A percentile compares a stretch with the other conserved stretches of the same genome.
phyloP scores from a whole-genome alignment of 2,113 vertebrate genomes.

The Ranitomeya variabilis region DNA sequence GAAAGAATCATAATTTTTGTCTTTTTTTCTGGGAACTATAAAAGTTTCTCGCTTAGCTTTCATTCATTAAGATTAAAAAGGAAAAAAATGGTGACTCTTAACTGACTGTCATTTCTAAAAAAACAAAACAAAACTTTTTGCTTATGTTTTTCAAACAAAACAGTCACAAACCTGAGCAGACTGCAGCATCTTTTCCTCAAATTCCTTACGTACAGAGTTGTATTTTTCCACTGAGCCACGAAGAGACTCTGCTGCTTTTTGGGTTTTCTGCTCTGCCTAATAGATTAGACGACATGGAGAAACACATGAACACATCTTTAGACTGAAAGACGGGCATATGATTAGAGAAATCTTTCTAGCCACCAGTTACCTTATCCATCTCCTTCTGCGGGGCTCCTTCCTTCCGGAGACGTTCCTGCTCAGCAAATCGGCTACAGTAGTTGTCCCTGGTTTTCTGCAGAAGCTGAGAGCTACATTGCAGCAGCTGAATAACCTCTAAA shows the following conservation, averaged over 20 bases:
- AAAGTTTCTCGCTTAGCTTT: too few relatives aligned
- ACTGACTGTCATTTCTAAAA: too few relatives aligned
- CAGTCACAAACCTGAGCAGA: conserved; percentile 79
- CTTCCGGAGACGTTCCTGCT: conserved; percentile 86
- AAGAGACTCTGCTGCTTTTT: conserved; percentile 85
- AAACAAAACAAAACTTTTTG: too few relatives aligned
- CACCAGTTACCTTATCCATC: conserved; percentile 83
- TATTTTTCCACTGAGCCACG: conserved; percentile 85
- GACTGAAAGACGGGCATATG: not conserved
- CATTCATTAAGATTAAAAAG: too few relatives aligned
- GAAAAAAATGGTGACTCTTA: too few relatives aligned
- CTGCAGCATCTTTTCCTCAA: conserved; percentile 92
- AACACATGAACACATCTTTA: not conserved
- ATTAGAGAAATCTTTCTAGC: not conserved
- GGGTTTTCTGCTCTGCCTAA: conserved; percentile 91
- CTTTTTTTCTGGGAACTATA: too few relatives aligned
- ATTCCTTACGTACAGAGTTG: conserved; percentile 85
- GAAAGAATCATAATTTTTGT: too few relatives aligned
- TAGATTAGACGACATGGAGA: not conserved
- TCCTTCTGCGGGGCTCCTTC: conserved; percentile 90
- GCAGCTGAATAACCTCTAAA: conserved; percentile 84
- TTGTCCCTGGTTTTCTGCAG: conserved; percentile 89
- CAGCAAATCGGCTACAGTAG: conserved; percentile 84
- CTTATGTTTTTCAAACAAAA: not conserved
- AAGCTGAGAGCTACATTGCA: conserved; percentile 83